These are phyloP conservation scores for Carterocephalus palaemon DNA, from an alignment of 2,888 invertebrate species.

Conservation along the genomic window DNA sequence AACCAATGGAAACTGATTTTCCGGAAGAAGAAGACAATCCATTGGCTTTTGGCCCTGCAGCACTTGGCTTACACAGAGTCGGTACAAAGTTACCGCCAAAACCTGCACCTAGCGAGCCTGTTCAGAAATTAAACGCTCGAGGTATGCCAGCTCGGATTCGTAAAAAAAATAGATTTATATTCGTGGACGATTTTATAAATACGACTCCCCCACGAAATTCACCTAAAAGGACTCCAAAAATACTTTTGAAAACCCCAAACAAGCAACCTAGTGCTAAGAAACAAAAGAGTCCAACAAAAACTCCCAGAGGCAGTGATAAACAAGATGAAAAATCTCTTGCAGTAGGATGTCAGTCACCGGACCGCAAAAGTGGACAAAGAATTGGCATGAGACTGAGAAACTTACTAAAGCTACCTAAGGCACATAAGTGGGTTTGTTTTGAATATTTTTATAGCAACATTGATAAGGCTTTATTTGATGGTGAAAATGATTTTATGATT, in stretches of 20 bases:
- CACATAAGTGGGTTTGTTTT: conserved; percentile 99
- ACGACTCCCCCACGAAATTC: conserved; percentile 85
- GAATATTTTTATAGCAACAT: conserved; percentile 99
- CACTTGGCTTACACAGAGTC: conserved; percentile 88
- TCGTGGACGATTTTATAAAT: conserved; percentile 92
- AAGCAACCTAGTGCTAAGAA: conserved; percentile 68
- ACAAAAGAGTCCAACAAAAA: conserved; percentile 75
- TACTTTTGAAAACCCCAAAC: conserved; percentile 70
- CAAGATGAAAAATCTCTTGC: conserved; percentile 59
- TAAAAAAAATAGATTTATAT: conserved; percentile 93
- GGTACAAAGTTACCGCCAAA: conserved; percentile 86
- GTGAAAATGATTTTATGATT: conserved; percentile 97
- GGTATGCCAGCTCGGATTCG: conserved; percentile 95
- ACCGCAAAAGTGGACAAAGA: conserved; percentile 91
- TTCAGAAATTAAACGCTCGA: conserved; percentile 89
- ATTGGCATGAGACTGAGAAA: conserved; percentile 94
- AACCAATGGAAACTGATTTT: conserved; percentile 81
- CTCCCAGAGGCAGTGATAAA: conserved; percentile 66
- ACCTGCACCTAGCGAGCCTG: conserved; percentile 84
- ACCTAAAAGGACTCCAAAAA: conserved; percentile 82
- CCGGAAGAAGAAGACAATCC: conserved; percentile 84
- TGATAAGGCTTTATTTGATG: conserved; percentile 95
- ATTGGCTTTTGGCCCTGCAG: conserved; percentile 87
- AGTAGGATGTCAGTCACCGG: conserved; percentile 79
- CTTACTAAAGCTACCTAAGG: conserved; percentile 97